A percentile compares a stretch with the other conserved stretches of the same genome.
Evolutionary conservation across 2,113 vertebrate genomes (phyloP).

Genomic region (Sitta europaea): DNA sequence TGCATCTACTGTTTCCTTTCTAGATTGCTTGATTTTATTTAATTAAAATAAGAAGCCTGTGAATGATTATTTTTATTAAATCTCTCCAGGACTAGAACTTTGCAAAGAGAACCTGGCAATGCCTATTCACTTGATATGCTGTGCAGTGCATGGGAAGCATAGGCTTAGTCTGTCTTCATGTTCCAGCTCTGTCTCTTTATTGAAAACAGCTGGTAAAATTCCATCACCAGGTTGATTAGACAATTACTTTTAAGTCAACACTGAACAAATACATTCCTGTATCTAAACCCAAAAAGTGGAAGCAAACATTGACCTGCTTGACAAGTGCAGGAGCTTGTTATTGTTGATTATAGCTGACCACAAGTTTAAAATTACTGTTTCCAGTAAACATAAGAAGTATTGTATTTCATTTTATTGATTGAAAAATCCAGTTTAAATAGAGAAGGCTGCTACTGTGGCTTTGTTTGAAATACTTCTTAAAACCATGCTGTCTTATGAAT

Average conservation of each 20-base stretch:
- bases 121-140: neutral
- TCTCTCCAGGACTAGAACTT: neutral
- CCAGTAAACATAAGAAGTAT: constrained; percentile 63
- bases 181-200: neutral
- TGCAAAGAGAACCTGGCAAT: neutral
- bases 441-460: constrained; percentile 65
- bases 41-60: neutral
- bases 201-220: constrained; percentile 29
- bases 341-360: constrained; percentile 20
- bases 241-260: constrained; percentile 59
- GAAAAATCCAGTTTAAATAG: constrained; percentile 62
- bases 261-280: constrained; percentile 40
- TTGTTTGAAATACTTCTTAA: constrained; percentile 59
- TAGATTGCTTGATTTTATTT: neutral
- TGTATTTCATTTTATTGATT: constrained; percentile 69
- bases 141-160: neutral
- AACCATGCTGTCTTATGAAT: constrained; percentile 46
- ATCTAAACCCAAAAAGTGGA: constrained; percentile 45
- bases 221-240: constrained; percentile 36
- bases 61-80: neutral
- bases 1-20: neutral
- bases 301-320: constrained; percentile 48
- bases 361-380: constrained; percentile 63
- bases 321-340: constrained; percentile 59
- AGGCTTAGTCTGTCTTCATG: neutral